phyloP scores from a whole-genome alignment of 2,888 invertebrate species.

The Lobophora halterata region DNA sequence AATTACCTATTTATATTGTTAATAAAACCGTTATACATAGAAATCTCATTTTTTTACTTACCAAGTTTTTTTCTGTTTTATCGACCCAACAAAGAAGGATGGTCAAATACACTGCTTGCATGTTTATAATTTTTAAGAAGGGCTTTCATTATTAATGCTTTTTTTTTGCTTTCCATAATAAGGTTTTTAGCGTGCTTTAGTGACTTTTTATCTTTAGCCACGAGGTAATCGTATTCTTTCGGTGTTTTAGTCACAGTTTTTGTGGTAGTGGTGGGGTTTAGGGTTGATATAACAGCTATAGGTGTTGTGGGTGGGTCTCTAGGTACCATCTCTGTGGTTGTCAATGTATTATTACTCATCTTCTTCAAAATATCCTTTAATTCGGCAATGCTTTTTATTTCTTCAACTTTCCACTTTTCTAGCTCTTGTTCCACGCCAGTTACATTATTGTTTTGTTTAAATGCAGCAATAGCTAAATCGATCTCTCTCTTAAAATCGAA shows the following conservation, averaged over 20 bases:
- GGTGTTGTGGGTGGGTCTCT: conserved; percentile 7
- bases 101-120: conserved; percentile 1
- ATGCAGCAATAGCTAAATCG: conserved; percentile 38
- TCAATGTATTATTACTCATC: conserved; percentile 1
- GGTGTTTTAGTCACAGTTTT: conserved; percentile 2
- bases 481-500: conserved; percentile 40
- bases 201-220: conserved; percentile 30
- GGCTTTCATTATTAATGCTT: conserved; percentile 31
- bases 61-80: conserved; percentile 1
- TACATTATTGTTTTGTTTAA: conserved; percentile 37
- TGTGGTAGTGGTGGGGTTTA: conserved; percentile 1
- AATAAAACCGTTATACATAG: conserved; percentile 80
- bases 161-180: conserved; percentile 41
- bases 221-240: conserved; percentile 27
- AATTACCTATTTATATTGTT: conserved; percentile 80
- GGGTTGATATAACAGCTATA: conserved; percentile 3
- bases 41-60: conserved; percentile 38
- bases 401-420: conserved; percentile 37
- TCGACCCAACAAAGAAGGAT: not conserved
- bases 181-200: conserved; percentile 40
- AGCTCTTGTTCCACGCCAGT: conserved; percentile 34
- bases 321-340: not conserved
- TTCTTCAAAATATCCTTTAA: conserved; percentile 1
- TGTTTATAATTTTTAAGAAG: conserved; percentile 22
- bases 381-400: conserved; percentile 28